These are phyloP conservation scores for Pangasianodon hypophthalmus DNA, from an alignment of 2,113 vertebrate genomes.

Conservation along the genomic window DNA sequence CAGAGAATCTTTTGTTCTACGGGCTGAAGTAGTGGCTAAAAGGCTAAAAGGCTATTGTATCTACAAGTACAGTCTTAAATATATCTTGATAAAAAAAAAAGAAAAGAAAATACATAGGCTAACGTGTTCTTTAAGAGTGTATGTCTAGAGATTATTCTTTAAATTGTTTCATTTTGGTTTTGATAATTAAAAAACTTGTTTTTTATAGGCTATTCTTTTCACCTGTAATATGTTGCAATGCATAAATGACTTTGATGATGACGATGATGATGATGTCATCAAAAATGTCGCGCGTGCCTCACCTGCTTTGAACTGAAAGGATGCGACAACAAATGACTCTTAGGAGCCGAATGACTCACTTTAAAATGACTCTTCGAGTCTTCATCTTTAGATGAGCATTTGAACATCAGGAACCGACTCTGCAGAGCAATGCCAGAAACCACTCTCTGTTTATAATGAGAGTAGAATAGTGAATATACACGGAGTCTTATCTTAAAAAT, in stretches of 20 bases:
- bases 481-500: background rate
- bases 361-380: background rate
- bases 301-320: background rate
- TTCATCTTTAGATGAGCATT: background rate
- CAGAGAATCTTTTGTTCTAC: background rate
- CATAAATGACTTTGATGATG: background rate
- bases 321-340: background rate
- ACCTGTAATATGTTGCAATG: background rate
- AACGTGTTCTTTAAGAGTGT: background rate
- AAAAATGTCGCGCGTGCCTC: background rate
- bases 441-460: background rate
- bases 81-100: background rate
- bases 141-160: background rate
- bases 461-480: background rate
- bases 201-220: background rate
- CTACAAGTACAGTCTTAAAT: background rate
- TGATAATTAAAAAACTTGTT: background rate
- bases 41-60: background rate
- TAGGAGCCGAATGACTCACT: background rate
- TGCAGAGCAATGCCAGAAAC: background rate
- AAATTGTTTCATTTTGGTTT: background rate
- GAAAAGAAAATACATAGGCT: background rate
- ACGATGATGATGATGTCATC: background rate
- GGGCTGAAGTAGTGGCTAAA: background rate
- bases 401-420: background rate